These are phyloP conservation scores for Paralichthys olivaceus DNA, from an alignment of 2,113 vertebrate genomes.

Conservation along the genomic window DNA sequence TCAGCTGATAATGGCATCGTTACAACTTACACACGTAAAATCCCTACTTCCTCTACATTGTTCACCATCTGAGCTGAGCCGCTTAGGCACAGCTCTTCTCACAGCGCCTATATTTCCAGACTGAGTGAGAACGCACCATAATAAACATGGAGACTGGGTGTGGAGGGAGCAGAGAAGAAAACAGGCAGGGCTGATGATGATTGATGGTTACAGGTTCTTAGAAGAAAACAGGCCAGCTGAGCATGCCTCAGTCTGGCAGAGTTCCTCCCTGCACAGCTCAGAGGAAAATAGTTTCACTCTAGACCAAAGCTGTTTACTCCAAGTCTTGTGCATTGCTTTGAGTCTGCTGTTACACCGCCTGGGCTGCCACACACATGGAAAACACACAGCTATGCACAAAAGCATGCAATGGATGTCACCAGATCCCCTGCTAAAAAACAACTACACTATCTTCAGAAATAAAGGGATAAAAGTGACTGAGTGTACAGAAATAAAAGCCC, in stretches of 20 bases:
- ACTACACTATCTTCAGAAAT: background rate
- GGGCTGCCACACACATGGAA: conserved; percentile 1
- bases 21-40: background rate
- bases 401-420: conserved; percentile 4
- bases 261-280: conserved; percentile 38
- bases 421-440: conserved; percentile 29
- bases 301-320: conserved; percentile 50
- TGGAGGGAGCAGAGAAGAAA: conserved; percentile 68
- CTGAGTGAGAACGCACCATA: conserved; percentile 53
- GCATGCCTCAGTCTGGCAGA: conserved; percentile 70
- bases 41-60: background rate
- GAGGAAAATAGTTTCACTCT: conserved; percentile 51
- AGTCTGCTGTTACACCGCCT: conserved; percentile 16
- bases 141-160: conserved; percentile 81
- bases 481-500: background rate
- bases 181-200: conserved; percentile 69
- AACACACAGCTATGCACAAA: conserved; percentile 21
- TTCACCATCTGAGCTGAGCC: background rate
- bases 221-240: conserved; percentile 83
- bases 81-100: background rate
- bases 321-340: conserved; percentile 19
- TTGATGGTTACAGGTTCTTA: conserved; percentile 85
- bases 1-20: background rate
- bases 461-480: background rate
- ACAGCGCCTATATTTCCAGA: background rate